Conservation (phyloP, 1,140 invertebrate genomes). For the Neotoxoptera formosana region DNA sequence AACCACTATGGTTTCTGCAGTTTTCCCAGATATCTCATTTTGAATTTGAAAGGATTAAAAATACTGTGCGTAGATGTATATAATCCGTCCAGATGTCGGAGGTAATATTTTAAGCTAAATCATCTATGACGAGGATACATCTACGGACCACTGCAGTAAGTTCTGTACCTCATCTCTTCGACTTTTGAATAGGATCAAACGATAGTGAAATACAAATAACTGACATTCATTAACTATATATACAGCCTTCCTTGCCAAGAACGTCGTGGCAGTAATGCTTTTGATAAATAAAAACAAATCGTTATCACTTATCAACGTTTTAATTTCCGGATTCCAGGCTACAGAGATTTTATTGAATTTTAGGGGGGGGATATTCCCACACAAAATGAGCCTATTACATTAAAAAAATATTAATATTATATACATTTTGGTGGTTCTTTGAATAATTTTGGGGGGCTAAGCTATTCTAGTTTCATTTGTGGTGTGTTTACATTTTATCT, state of each 20-base stretch:
- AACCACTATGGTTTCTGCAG: neutral
- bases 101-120: neutral
- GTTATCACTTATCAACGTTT: neutral
- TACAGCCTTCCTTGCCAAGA: neutral
- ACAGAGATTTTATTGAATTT: neutral
- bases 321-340: neutral
- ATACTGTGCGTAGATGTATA: neutral
- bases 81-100: neutral
- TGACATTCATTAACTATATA: neutral
- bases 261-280: neutral
- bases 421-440: neutral
- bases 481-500: neutral
- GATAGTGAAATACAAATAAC: neutral
- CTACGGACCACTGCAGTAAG: no score
- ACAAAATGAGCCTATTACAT: neutral
- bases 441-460: no score
- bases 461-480: neutral
- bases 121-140: neutral
- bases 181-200: neutral
- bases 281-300: neutral
- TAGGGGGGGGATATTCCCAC: neutral
- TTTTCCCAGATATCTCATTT: neutral
- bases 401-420: neutral
- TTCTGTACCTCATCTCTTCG: neutral
- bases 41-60: neutral